Percentiles rank a stretch among this genome's conserved stretches.
phyloP scores from a whole-genome alignment of 2,888 invertebrate species.

The Linyphia triangularis region DNA sequence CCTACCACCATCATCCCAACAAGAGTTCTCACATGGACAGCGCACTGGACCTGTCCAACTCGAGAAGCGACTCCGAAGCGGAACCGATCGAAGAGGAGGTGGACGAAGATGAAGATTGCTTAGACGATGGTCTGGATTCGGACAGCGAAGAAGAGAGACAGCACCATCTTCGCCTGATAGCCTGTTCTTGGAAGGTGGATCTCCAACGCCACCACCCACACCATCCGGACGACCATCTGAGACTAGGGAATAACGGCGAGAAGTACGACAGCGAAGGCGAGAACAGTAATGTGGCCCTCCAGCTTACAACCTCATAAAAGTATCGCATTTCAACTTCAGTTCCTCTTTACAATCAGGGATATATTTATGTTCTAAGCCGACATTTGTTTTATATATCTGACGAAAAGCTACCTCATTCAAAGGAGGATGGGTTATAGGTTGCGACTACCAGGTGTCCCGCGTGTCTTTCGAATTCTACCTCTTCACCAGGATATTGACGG shows the following conservation, averaged over 20 bases:
- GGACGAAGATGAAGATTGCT: slow-evolving; percentile 73
- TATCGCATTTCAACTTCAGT: slow-evolving; percentile 51
- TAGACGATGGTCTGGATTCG: slow-evolving; percentile 72
- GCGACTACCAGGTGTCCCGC: slow-evolving; percentile 23
- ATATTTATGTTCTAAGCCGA: slow-evolving; percentile 21
- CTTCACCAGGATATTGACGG: slow-evolving; percentile 53
- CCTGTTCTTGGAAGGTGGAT: slow-evolving; percentile 41
- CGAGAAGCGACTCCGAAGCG: slow-evolving; percentile 72
- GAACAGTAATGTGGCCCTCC: slow-evolving; percentile 56
- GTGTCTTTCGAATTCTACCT: slow-evolving; percentile 6
- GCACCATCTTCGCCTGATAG: slow-evolving; percentile 19
- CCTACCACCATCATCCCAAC: slow-evolving; percentile 2
- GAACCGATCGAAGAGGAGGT: slow-evolving; percentile 72
- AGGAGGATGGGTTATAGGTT: slow-evolving; percentile 30
- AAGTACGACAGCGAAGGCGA: slow-evolving; percentile 56
- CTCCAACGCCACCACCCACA: not conserved
- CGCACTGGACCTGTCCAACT: slow-evolving; percentile 75
- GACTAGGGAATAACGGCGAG: slow-evolving; percentile 29
- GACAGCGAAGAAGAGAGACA: slow-evolving; percentile 59
- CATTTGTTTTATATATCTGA: slow-evolving; percentile 23
- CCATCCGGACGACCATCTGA: slow-evolving; percentile 22
- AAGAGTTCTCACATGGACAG: slow-evolving; percentile 52
- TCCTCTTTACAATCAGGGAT: slow-evolving; percentile 62
- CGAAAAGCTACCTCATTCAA: slow-evolving; percentile 60
- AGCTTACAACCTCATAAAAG: slow-evolving; percentile 59